Evolutionary conservation across 23 tunicate species (phyloP).

Genomic region (Phallusia fumigata): DNA sequence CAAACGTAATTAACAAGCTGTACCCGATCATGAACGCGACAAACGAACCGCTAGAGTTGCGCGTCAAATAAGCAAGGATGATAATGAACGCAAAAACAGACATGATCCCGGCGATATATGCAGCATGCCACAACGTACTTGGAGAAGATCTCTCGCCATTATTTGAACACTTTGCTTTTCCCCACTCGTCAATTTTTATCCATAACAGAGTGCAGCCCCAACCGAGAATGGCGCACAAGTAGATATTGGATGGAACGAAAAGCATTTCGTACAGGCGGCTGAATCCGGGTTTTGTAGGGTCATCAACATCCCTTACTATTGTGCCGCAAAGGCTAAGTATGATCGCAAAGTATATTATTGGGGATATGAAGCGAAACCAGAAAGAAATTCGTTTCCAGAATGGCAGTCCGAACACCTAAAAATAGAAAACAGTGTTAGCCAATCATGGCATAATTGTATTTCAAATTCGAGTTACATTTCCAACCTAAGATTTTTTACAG

Average conservation of each 20-base stretch:
- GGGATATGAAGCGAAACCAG: conserved; percentile 2
- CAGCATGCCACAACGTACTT: background rate
- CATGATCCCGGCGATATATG: background rate
- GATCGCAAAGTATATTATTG: background rate
- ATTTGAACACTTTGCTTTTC: background rate
- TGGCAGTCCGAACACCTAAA: conserved; percentile 7
- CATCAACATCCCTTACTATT: background rate
- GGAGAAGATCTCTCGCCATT: background rate
- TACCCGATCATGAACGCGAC: background rate
- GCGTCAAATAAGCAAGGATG: background rate
- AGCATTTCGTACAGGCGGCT: background rate
- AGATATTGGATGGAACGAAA: background rate
- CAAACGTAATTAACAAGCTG: too few species aligned
- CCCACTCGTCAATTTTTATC: background rate
- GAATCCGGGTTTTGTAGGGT: background rate
- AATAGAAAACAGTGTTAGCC: background rate
- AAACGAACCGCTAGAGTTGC: background rate
- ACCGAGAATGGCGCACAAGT: background rate
- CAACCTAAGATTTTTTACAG: too few species aligned
- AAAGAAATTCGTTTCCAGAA: conserved; percentile 20
- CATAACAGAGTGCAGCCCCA: background rate
- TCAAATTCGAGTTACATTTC: too few species aligned
- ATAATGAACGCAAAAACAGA: background rate
- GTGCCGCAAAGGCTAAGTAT: background rate
- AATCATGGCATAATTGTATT: too few species aligned